These are phyloP conservation scores for Papilio demoleus DNA, from an alignment of 2,888 invertebrate genomes.

Conservation along the genomic window DNA sequence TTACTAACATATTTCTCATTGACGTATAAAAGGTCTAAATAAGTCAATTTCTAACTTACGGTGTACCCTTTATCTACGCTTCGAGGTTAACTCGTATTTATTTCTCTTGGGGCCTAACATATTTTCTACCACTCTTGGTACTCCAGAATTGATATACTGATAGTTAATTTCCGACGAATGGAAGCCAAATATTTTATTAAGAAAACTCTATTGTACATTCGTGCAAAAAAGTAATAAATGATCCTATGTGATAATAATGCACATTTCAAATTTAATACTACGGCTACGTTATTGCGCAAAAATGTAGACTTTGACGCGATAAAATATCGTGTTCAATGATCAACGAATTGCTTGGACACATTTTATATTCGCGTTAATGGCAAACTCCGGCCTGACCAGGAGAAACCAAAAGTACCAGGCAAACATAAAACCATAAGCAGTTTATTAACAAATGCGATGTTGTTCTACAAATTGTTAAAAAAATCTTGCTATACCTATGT, in stretches of 20 bases:
- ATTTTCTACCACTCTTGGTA: neutral
- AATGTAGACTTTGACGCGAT: too few relatives aligned
- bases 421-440: neutral
- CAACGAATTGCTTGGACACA: too few relatives aligned
- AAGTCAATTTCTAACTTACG: slow-evolving; percentile 3
- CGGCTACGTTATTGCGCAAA: too few relatives aligned
- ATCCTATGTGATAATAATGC: neutral
- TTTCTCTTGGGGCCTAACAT: slow-evolving; percentile 5
- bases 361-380: too few relatives aligned
- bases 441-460: neutral
- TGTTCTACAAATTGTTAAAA: neutral
- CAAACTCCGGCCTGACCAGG: too few relatives aligned
- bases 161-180: neutral
- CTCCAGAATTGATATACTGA: neutral
- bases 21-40: neutral
- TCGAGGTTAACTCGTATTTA: slow-evolving; percentile 4
- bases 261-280: too few relatives aligned
- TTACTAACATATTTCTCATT: neutral
- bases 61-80: neutral
- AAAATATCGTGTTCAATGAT: too few relatives aligned
- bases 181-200: neutral
- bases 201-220: neutral
- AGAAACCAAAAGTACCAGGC: neutral
- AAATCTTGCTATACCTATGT: neutral
- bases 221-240: too few relatives aligned